Evolutionary conservation across 1,140 invertebrate species (phyloP), one percentile per base, ranked within the genome.

Genomic region (Linepithema humile): DNA sequence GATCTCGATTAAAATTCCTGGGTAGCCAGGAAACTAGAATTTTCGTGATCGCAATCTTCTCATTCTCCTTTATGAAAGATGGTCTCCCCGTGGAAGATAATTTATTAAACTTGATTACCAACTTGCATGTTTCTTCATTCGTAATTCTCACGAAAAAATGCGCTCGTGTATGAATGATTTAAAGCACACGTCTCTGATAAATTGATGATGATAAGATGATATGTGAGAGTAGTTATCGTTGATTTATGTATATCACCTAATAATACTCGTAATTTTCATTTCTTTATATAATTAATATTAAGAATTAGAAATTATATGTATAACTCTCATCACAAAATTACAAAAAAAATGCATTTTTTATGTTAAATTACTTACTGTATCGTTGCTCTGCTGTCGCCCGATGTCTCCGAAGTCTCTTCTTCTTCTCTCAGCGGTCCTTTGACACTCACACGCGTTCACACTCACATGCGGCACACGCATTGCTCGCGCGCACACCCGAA

Each of bases 1-100:
- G 73, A 48, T 77, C 73, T 48, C 40, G 43, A 77, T 77, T 59
- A 69, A 50, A 64, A 80, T 50, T 69, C 50, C 38, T 53, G 45
- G 23, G 23, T 40, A 57, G 72, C 45, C 23, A 83, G 84, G 65
- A 67, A 40, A 73, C 60, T 40, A 73, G n/a, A 17, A 40, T 83
- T 74, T 75, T 75, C 73, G 60, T 53, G 38, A 77, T 64, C 59
- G 73, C 72, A 29, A 60, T 74, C 53, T 55, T 20, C 69, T 29
- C 72, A 40, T 60, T 32, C 38, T 74, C 17, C 35, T 74, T 12
- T 43, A 23, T 32, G 7, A 35, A 20, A 20, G 35, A 77, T n/a
- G 29, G 35, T 15, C 48, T 23, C 29, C 20, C 26, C 26, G 20
- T 12, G 26, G 10, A 72, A 43, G 12, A 72, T 72, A 23, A 72